Evolutionary conservation across 2,888 invertebrate genomes (phyloP).

Genomic region (Caenorhabditis uteleia): DNA sequence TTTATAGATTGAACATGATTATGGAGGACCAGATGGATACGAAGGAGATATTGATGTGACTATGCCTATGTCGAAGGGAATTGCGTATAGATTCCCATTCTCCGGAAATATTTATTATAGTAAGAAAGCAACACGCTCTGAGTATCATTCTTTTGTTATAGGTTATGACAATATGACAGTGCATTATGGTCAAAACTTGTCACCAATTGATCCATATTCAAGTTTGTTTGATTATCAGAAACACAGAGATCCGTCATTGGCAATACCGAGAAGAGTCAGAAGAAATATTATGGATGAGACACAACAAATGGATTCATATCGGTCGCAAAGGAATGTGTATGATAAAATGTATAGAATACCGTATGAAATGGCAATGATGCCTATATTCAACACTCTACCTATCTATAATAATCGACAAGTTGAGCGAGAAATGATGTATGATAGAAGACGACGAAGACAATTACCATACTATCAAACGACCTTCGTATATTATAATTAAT

Average conservation of each 20-base stretch:
- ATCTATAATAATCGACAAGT: too few relatives aligned
- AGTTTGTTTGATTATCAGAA: constrained; percentile 56
- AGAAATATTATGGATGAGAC: constrained; percentile 21
- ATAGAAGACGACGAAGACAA: too few relatives aligned
- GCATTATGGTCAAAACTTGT: constrained; percentile 57
- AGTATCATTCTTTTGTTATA: constrained; percentile 29
- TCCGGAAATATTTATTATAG: constrained; percentile 60
- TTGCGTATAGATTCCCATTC: constrained; percentile 59
- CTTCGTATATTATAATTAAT: too few relatives aligned
- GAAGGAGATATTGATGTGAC: constrained; percentile 61
- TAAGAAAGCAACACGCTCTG: too few relatives aligned
- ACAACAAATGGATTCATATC: too few relatives aligned
- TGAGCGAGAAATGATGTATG: too few relatives aligned
- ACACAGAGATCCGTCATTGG: constrained; percentile 33
- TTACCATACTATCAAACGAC: too few relatives aligned
- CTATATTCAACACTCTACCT: too few relatives aligned
- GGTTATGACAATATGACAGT: constrained; percentile 59
- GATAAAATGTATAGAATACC: too few relatives aligned
- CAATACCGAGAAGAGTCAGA: constrained; percentile 27
- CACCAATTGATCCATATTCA: constrained; percentile 57
- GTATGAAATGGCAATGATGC: too few relatives aligned
- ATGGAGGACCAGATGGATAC: constrained; percentile 54
- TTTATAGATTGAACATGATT: constrained; percentile 55
- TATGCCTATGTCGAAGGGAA: constrained; percentile 57
- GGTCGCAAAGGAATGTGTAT: too few relatives aligned